Evolutionary conservation across 2,888 invertebrate species (phyloP), one percentile per base, ranked within the genome.

Genomic region (Pseudococcus viburni): DNA sequence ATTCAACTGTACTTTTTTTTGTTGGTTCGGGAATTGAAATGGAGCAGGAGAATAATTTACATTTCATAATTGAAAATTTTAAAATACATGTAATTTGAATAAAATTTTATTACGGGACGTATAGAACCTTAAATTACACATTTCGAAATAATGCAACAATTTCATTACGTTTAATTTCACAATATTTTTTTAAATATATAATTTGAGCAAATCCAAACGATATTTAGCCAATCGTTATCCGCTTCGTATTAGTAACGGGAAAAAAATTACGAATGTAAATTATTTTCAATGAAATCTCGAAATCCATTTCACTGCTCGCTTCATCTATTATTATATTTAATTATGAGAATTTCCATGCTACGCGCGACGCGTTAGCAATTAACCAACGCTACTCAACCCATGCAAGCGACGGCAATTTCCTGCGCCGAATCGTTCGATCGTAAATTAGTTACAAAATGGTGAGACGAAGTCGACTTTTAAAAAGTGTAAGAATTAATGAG

Each of bases 401-500:
- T 33, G 5, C n/a, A 33, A 64, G 22, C 64, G 64, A 64, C 64
- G 22, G 19, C 64, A 7, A 22, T 42, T 46, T 83, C 46, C 42
- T 46, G 26, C 42, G 42, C 19, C 42, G 19, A 83, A 83, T 83
- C 80, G 80, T 42, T 73, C 80, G 80, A 46, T 46, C 80, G 46
- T 83, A 46, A 83, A 39, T 39, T 39, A 42, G 46, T 83, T 83
- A 83, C 19, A 80, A 39, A 39, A 80, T 19, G n/a, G 46, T 83
- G 42, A 83, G 80, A 39, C 80, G 80, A 73, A 73, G 15, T 22
- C 26, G 22, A 22, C 68, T 59, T 33, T 59, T 9, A n/a, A 55
- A n/a, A 33, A 73, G 73, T 33, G 33, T 39, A 33, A 68, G 11
- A 39, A 83, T 83, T 83, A 83, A 83, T 46, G 92, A 39, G 94